Evolutionary conservation across 2,797 vertebrate genomes (phyloP).

Genomic region (Melopsittacus undulatus): DNA sequence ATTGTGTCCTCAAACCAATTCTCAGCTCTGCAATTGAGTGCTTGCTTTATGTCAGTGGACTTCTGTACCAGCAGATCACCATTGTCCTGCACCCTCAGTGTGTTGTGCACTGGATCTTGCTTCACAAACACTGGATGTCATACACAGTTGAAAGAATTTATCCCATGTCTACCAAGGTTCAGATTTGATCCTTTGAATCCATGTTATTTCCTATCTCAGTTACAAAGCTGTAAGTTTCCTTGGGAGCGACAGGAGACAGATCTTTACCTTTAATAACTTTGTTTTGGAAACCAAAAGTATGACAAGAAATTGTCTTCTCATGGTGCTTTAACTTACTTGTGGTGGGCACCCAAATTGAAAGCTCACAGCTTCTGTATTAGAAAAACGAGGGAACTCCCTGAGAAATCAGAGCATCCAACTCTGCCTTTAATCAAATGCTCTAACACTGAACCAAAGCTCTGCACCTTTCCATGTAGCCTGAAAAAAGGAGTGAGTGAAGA

Average conservation of each 20-base stretch:
- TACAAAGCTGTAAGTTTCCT: background rate
- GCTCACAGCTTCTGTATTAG: background rate
- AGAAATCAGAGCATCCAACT: slow-evolving; percentile 18
- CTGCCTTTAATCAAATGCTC: slow-evolving; percentile 45
- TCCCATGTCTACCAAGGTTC: background rate
- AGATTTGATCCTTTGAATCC: background rate
- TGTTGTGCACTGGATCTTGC: background rate
- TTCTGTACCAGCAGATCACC: background rate
- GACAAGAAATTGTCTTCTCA: background rate
- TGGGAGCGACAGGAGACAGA: background rate
- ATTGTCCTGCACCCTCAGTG: fast-evolving
- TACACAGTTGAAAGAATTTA: background rate
- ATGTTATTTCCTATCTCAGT: background rate
- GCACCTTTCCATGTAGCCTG: background rate
- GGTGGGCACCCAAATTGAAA: background rate
- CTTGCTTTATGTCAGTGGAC: background rate
- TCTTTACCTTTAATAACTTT: background rate
- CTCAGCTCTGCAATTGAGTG: background rate
- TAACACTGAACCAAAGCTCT: slow-evolving; percentile 36
- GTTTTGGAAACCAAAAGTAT: background rate
- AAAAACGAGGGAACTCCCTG: background rate
- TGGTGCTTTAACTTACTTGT: background rate
- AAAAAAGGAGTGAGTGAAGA: background rate
- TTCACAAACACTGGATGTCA: background rate
- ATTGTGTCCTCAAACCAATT: background rate